Evolutionary conservation across 2,888 invertebrate genomes (phyloP).

Genomic region (Leucophenga montana): DNA sequence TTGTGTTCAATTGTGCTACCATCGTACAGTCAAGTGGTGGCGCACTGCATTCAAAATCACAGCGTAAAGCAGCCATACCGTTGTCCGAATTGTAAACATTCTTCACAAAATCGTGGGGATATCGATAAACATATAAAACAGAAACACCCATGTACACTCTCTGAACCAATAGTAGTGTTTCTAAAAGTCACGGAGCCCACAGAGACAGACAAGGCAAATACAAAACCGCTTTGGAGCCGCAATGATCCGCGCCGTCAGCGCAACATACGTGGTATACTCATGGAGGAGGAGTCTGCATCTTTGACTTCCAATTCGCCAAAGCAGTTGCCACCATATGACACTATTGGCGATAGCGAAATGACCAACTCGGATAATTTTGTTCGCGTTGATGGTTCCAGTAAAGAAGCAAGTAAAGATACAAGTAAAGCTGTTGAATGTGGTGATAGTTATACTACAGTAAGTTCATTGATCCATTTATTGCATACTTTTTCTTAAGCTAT

Average conservation of each 20-base stretch:
- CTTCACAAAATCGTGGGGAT: neutral
- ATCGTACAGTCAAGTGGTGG: slow-evolving; percentile 54
- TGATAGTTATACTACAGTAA: neutral
- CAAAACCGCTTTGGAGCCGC: slow-evolving; percentile 76
- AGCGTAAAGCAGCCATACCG: neutral
- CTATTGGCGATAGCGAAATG: neutral
- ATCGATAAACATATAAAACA: neutral
- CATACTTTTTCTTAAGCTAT: no score
- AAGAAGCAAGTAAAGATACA: neutral
- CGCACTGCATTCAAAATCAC: slow-evolving; percentile 45
- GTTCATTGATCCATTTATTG: neutral
- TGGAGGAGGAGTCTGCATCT: slow-evolving; percentile 73
- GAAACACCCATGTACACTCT: neutral
- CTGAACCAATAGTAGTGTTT: neutral
- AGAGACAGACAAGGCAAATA: neutral
- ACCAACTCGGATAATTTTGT: neutral
- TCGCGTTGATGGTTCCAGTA: neutral
- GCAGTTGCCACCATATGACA: neutral
- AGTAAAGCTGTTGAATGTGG: neutral
- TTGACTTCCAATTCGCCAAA: no score
- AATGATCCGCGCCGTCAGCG: slow-evolving; percentile 75
- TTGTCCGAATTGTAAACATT: neutral
- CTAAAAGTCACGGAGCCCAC: neutral
- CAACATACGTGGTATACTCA: slow-evolving; percentile 77
- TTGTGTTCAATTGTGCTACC: slow-evolving; percentile 51